Conservation (phyloP, 1,140 invertebrate genomes). For the Drosophila pruinosa region DNA sequence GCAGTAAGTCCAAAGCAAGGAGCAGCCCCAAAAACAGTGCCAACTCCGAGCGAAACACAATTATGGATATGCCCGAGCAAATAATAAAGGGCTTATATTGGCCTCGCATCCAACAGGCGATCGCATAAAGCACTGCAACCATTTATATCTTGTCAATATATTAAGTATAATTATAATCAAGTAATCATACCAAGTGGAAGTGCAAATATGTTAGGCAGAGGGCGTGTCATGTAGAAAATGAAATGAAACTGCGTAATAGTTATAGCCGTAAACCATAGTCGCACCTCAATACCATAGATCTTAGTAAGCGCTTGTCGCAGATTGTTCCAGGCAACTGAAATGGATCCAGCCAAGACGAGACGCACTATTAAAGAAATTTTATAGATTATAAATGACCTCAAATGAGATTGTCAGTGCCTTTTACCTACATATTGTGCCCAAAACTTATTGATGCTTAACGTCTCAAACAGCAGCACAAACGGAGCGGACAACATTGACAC, state of each 20-base stretch:
- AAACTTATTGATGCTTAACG: constrained; percentile 92
- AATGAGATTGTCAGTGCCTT: constrained; percentile 57
- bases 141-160: neutral
- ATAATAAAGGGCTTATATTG: constrained; percentile 91
- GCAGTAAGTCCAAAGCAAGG: constrained; percentile 90
- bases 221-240: constrained; percentile 97
- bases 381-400: neutral
- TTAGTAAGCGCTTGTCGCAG: constrained; percentile 89
- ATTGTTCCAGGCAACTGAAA: constrained; percentile 89
- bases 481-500: constrained; percentile 92
- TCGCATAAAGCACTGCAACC: constrained; percentile 92
- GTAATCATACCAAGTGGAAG: constrained; percentile 91
- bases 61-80: constrained; percentile 92
- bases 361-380: constrained; percentile 87
- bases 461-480: constrained; percentile 87
- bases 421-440: constrained; percentile 95
- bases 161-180: neutral
- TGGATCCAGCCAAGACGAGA: constrained; percentile 88
- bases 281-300: constrained; percentile 90
- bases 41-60: constrained; percentile 96
- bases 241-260: constrained; percentile 98
- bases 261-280: constrained; percentile 92
- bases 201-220: constrained; percentile 98
- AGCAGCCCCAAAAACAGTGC: constrained; percentile 94
- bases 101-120: constrained; percentile 92